Percentiles rank a stretch among this genome's conserved stretches.
Conservation (phyloP, 53 echinoderm and acorn worm genomes). For the Echinometra lucunter region DNA sequence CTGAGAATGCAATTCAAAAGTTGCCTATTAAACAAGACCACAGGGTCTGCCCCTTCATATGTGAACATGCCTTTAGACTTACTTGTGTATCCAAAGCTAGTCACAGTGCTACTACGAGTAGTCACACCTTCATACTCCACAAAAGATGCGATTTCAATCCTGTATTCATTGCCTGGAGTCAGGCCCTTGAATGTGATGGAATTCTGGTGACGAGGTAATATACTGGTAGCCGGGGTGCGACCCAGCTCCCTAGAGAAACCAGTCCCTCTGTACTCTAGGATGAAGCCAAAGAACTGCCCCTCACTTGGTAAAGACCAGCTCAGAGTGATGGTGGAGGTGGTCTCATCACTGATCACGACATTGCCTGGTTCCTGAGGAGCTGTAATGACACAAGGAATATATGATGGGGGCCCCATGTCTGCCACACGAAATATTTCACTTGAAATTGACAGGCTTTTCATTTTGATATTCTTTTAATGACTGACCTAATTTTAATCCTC, state of each 20-base stretch:
- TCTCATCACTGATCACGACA: constrained; percentile 64
- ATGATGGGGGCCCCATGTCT: too few species aligned
- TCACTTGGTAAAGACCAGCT: constrained; percentile 64
- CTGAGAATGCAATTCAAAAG: too few species aligned
- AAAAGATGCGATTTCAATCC: constrained; percentile 30
- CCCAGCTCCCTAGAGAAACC: constrained; percentile 45
- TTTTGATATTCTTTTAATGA: too few species aligned
- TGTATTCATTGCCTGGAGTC: constrained; percentile 66
- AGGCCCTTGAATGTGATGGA: constrained; percentile 65
- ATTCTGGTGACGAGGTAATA: constrained; percentile 44
- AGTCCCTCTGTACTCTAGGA: constrained; percentile 51
- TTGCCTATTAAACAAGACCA: too few species aligned
- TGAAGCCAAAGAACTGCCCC: constrained; percentile 70
- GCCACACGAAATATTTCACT: too few species aligned
- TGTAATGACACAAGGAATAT: constrained; percentile 25
- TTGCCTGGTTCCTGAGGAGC: constrained; percentile 67
- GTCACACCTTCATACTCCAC: constrained; percentile 45
- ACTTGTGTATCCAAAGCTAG: neutral
- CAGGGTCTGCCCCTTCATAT: too few species aligned
- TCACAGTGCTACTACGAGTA: neutral
- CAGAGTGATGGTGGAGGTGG: constrained; percentile 63
- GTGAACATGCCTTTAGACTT: too few species aligned
- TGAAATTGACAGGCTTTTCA: too few species aligned
- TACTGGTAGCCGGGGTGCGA: constrained; percentile 68
- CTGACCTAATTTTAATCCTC: too few species aligned